These are phyloP conservation scores for Lagorchestes hirsutus DNA, from an alignment of 2,797 vertebrate species.

Conservation along the genomic window DNA sequence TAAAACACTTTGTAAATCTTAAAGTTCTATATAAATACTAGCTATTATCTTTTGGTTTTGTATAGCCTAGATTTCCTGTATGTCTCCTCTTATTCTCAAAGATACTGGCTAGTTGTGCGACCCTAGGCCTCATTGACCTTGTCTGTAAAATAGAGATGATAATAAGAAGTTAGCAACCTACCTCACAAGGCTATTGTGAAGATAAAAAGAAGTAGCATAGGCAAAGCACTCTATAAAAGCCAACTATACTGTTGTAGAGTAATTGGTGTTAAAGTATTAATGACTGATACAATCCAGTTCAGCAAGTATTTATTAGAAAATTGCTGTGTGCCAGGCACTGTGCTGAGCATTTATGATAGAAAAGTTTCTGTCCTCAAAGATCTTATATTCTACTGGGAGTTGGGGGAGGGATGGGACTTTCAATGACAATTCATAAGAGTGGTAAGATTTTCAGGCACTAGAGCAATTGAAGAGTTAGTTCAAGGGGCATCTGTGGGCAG, in stretches of 20 bases:
- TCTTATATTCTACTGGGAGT: neutral
- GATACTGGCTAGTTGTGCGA: neutral
- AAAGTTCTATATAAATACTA: neutral
- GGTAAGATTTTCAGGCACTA: neutral
- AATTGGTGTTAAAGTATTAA: neutral
- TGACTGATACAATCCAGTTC: neutral
- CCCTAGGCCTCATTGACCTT: neutral
- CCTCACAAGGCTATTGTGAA: neutral
- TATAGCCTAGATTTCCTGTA: neutral
- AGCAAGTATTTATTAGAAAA: conserved; percentile 9
- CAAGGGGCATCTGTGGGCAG: neutral
- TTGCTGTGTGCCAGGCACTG: neutral
- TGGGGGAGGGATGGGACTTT: neutral
- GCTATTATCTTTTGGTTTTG: neutral
- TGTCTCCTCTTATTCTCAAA: neutral
- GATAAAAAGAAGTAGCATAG: neutral
- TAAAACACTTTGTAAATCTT: neutral
- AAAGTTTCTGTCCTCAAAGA: neutral
- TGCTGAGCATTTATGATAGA: neutral
- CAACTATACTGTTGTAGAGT: neutral
- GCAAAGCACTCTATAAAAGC: neutral
- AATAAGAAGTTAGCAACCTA: neutral
- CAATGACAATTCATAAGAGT: neutral
- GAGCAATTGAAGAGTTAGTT: neutral
- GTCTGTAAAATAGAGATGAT: neutral